phyloP scores from a whole-genome alignment of 2,888 invertebrate genomes.

The Ditylenchus weischeri region DNA sequence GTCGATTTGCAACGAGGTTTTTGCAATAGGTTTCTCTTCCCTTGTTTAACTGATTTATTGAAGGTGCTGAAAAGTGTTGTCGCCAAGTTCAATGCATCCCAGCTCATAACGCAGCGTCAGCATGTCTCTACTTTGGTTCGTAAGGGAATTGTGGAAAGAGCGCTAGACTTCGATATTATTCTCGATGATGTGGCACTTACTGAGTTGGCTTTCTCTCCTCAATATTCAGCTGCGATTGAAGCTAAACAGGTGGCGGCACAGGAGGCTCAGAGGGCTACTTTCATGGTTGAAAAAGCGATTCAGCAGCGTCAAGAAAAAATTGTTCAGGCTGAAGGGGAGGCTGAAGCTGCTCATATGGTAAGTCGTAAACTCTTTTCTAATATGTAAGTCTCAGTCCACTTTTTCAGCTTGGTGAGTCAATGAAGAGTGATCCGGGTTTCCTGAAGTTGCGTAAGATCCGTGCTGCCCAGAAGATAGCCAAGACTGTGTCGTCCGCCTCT shows the following conservation, averaged over 20 bases:
- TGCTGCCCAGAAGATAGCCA: slow-evolving; percentile 93
- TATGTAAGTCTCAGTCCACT: background rate
- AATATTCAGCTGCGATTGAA: slow-evolving; percentile 98
- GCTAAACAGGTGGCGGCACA: slow-evolving; percentile 90
- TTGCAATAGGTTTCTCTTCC: background rate
- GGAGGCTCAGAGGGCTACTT: slow-evolving; percentile 96
- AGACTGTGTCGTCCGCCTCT: slow-evolving; percentile 70
- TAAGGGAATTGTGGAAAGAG: slow-evolving; percentile 73
- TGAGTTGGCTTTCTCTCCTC: slow-evolving; percentile 94
- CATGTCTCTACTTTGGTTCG: slow-evolving; percentile 66
- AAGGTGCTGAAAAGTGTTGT: slow-evolving; percentile 89
- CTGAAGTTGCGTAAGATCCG: slow-evolving; percentile 88
- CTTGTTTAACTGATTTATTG: slow-evolving; percentile 1
- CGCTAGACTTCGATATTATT: slow-evolving; percentile 95
- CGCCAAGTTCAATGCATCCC: slow-evolving; percentile 98
- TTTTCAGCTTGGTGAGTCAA: slow-evolving; percentile 56
- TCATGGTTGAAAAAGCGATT: slow-evolving; percentile 92
- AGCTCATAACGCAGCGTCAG: slow-evolving; percentile 95
- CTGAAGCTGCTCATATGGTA: slow-evolving; percentile 96
- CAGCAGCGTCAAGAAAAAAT: slow-evolving; percentile 98
- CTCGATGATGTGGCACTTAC: slow-evolving; percentile 98
- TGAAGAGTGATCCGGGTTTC: slow-evolving; percentile 92
- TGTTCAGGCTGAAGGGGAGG: slow-evolving; percentile 99
- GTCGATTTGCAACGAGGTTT: slow-evolving; percentile 88
- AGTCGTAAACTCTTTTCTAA: slow-evolving; percentile 13